Evolutionary conservation across 2,797 vertebrate species (phyloP), one percentile per base, ranked within the genome.

Genomic region (Xenopus petersii): DNA sequence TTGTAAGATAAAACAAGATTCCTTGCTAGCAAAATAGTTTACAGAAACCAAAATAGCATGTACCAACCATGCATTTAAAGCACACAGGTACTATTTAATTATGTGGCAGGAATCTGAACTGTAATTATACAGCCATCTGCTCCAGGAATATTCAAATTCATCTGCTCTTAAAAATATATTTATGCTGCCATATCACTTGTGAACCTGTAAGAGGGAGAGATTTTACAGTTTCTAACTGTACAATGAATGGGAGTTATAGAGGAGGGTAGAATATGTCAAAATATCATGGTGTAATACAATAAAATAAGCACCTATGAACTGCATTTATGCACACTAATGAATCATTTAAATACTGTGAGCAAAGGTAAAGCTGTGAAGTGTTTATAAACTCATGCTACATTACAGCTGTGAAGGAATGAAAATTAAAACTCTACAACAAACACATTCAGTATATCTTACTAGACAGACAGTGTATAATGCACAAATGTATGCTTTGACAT

Each of bases 91-190:
- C 30, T 67, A 61, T 79, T 74, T 74, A 79, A 79, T 79, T 79
- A 74, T 42, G 64, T 66, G 76, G 24, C 58, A 51, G 71, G 69
- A 58, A 74, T 70, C 48, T 51, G 26, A 74, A 68, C 71, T 74
- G 61, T 79, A 79, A 79, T 79, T 79, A 74, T 51, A 55, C 66
- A 66, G 71, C 76, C 76, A 79, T 79, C 76, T 79, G 76, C 68
- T 74, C 60, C 76, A 58, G 66, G n/a, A 59, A 70, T 70, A 74
- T 70, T 60, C 73, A 70, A 70, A 74, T 74, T 70, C 60, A 79
- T 79, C 76, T 70, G 21, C 54, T 30, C 64, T 70, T 74, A 58
- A 42, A 79, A 74, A 79, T 74, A 71, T 74, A 79, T 79, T 77
- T 70, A 74, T 79, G 76, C 74, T 74, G 70, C 69, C 71, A 47